Evolutionary conservation across 2,888 invertebrate genomes (phyloP).

Genomic region (Pogonocherus hispidulus): DNA sequence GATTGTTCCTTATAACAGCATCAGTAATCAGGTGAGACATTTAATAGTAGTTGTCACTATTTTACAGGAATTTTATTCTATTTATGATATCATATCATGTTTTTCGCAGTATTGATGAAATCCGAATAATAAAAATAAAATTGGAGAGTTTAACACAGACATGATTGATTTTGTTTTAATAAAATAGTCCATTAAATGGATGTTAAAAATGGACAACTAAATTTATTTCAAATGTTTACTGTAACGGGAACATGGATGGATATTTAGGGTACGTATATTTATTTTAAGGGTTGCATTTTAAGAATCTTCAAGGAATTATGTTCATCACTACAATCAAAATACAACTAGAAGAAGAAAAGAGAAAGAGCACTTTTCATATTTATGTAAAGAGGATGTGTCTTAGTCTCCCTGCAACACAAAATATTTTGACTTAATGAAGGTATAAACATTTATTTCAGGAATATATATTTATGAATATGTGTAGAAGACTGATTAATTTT

Average conservation of each 20-base stretch:
- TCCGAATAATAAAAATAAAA: constrained; percentile 51
- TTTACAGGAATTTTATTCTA: constrained; percentile 27
- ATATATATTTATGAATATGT: neutral
- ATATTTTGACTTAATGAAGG: constrained; percentile 20
- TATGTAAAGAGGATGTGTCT: constrained; percentile 7
- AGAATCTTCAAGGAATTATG: constrained; percentile 41
- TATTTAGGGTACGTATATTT: constrained; percentile 53
- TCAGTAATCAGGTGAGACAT: constrained; percentile 48
- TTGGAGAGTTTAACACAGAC: constrained; percentile 50
- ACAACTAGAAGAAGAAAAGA: constrained; percentile 20
- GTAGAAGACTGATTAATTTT: constrained; percentile 28
- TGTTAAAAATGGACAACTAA: constrained; percentile 53
- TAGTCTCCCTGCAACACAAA: constrained; percentile 17
- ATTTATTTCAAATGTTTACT: constrained; percentile 53
- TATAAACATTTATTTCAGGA: constrained; percentile 25
- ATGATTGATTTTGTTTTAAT: constrained; percentile 55
- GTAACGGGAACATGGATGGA: constrained; percentile 52
- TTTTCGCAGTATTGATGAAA: constrained; percentile 62
- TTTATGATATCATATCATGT: constrained; percentile 54
- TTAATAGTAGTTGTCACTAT: constrained; percentile 33
- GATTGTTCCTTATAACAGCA: constrained; percentile 22
- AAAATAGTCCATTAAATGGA: constrained; percentile 48
- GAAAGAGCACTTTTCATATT: constrained; percentile 9
- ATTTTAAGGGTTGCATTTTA: constrained; percentile 50
- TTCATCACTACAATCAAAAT: constrained; percentile 8